Base-by-base conservation (phyloP, 2,888 invertebrate species). In the Eurytoma adleriae region DNA sequence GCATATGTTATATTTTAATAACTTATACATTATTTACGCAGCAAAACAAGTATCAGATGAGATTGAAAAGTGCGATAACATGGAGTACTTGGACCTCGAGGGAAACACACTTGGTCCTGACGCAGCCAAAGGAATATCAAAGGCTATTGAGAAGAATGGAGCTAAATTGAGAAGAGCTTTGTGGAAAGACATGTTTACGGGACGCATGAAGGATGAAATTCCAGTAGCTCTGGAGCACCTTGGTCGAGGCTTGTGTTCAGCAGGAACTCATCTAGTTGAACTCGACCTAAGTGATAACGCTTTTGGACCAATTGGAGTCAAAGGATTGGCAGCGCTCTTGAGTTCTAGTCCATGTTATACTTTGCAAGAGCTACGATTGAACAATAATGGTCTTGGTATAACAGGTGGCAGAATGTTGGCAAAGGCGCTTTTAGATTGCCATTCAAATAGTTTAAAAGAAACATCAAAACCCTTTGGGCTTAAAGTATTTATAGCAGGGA, bases 101-200 rank as follows among this genome's bases (percentile, higher is more conserved):
- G 99, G 98, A 10, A 99, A 99, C 89, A 98, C 98, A 0, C 91
- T 99, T 27, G 98, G 99, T 0, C 96, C 97, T 14, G 94, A 95
- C 18, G 98, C 98, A 0, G 97, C 98, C 0, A 93, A 95, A 87
- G 96, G 94, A 0, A 96, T 99, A 76, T 96, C 96, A 0, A 94
- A 95, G 87, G 95, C 96, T 0, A 91, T 99, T 62, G 94, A 95
- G 85, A 92, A 92, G 20, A 96, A 96, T 85, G 95, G 96, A 0
- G 95, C 96, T 88, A 93, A 97, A 83, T 93, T 95, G 83, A 93
- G 95, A 87, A 91, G 93, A 84, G 98, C 98, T 0, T 91, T 96
- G 75, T 99, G 98, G 96, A 98, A 97, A 81, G 99, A 99, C 88
- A 95, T 99, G 93, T 99, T 99, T 89, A 99, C 99, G 0, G 97